Conservation (phyloP, 2,113 vertebrate genomes). For the Sapayoa aenigma region DNA sequence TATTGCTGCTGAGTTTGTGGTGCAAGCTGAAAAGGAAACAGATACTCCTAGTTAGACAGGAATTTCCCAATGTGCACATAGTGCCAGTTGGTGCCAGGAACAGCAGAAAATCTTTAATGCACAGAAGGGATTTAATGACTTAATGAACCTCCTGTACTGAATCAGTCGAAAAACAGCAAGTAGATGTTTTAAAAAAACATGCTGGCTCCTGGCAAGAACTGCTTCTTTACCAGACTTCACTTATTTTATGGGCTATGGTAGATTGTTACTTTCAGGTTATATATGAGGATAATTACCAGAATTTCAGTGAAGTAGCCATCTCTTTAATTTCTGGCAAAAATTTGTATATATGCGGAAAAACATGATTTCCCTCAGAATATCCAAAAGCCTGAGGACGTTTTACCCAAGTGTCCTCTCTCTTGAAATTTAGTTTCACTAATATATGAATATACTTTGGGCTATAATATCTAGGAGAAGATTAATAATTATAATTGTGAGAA, state of each 20-base stretch:
- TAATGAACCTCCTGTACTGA: conserved; percentile 5
- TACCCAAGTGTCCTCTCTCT: neutral
- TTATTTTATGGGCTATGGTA: neutral
- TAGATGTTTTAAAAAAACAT: neutral
- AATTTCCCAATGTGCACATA: neutral
- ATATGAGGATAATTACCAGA: neutral
- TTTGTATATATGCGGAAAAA: neutral
- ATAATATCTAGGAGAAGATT: neutral
- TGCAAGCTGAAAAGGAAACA: neutral
- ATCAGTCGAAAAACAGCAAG: neutral
- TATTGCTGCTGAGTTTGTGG: neutral
- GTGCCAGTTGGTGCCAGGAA: neutral
- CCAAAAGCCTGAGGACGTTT: neutral
- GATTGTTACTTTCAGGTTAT: neutral
- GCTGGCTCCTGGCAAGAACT: neutral
- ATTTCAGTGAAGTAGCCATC: neutral
- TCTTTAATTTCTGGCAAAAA: neutral
- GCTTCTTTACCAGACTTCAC: neutral
- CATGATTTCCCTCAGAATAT: neutral
- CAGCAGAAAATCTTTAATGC: neutral
- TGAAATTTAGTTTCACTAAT: neutral
- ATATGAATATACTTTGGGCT: neutral
- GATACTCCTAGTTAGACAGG: neutral
- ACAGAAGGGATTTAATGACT: neutral
- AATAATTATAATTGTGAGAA: neutral